A percentile compares a stretch with the other conserved stretches of the same genome.
Conservation (phyloP, 2,113 vertebrate species). For the Neogobius melanostomus region DNA sequence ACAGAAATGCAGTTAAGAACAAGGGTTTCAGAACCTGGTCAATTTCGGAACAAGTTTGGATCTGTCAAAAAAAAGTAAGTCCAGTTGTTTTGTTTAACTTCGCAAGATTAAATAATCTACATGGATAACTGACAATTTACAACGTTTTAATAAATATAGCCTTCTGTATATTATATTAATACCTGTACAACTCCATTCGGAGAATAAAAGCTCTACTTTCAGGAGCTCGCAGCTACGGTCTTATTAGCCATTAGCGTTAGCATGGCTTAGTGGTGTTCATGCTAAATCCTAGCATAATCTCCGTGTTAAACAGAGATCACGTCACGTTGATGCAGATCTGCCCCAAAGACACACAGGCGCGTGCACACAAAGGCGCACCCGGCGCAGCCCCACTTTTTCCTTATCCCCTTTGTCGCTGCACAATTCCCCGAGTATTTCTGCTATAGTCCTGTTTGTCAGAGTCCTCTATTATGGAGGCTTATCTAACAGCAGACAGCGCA, state of each 20-base stretch:
- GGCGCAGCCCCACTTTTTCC: neutral
- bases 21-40: too few species aligned
- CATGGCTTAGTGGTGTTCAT: constrained; percentile 52
- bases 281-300: constrained; percentile 58
- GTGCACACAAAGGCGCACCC: too few species aligned
- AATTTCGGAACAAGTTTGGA: too few species aligned
- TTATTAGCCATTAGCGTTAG: constrained; percentile 58
- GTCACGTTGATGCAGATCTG: constrained; percentile 50
- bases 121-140: too few species aligned
- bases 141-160: too few species aligned
- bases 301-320: constrained; percentile 60
- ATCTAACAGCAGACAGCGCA: constrained; percentile 40
- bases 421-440: constrained; percentile 15
- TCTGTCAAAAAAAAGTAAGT: too few species aligned
- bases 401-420: neutral
- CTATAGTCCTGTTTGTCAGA: constrained; percentile 30
- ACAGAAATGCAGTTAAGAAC: too few species aligned
- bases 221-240: constrained; percentile 26
- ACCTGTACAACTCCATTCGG: neutral
- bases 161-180: too few species aligned
- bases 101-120: too few species aligned
- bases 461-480: constrained; percentile 33
- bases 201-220: constrained; percentile 21
- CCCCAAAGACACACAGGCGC: neutral
- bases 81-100: too few species aligned